Base-by-base conservation (phyloP, 2,113 vertebrate genomes). In the Aegithalos caudatus region DNA sequence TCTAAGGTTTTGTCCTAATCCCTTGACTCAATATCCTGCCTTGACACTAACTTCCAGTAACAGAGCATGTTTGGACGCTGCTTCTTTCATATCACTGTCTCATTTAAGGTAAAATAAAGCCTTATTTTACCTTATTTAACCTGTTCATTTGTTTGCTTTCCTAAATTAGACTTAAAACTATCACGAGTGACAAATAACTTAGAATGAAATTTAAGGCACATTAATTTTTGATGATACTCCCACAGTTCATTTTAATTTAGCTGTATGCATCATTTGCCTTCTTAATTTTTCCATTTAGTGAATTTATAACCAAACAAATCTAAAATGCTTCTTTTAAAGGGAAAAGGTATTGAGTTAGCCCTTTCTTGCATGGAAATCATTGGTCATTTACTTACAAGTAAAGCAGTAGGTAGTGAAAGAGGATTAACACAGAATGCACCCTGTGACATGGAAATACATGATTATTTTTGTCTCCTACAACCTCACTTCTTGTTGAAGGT, bases 211-310 rank as follows among this genome's bases (percentile, higher is more conserved):
- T 69, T 87, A 79, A 95, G 74, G 70, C 62, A 92, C 62, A 77
- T 94, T 94, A 92, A 81, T 92, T 92, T 95, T 92, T 91, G 66
- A 95, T 90, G 16, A 82, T 91, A 91, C 86, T 76, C 81, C 62
- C 78, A 72, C 81, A 38, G 37, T 76, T 95, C n/a, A 85, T 92
- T 90, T 91, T 82, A 79, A 91, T 92, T 90, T 85, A 29, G 12
- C 58, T 80, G 19, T n/a, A 91, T 65, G 86, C 81, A 91, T 87
- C 53, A 76, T 87, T 91, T 91, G 70, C 65, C 23, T 48, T 60
- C 69, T 85, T 95, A 93, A 87, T 91, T 91, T 87, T 97, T 95
- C 58, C 33, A 3, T 53, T 95, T 89, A 79, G 70, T 73, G 74
- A 82, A 91, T 82, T 96, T 87, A 82, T 81, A 82, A 86, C 45